Percentiles rank a stretch among this genome's conserved stretches.
Conservation (phyloP, 2,797 vertebrate genomes). For the Chromis chromis region DNA sequence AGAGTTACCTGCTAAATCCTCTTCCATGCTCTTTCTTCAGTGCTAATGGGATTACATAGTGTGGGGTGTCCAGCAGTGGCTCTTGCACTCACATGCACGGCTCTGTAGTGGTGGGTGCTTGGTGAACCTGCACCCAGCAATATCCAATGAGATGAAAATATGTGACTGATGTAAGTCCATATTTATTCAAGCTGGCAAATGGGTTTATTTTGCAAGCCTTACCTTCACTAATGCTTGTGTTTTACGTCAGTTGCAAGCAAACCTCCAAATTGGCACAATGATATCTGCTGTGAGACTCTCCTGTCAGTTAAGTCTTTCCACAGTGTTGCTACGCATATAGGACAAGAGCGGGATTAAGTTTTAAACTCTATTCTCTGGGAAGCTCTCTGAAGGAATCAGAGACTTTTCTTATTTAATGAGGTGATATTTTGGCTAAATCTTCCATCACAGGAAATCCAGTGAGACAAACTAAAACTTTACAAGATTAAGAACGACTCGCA, state of each 20-base stretch:
- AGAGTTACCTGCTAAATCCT: slow-evolving; percentile 66
- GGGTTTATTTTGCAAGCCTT: background rate
- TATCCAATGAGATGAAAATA: background rate
- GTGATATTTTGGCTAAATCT: slow-evolving; percentile 38
- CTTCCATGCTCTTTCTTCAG: slow-evolving; percentile 57
- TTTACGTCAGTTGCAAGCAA: too few species aligned
- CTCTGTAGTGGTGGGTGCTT: slow-evolving; percentile 8
- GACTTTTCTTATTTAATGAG: slow-evolving; percentile 51
- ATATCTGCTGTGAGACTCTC: slow-evolving; percentile 11
- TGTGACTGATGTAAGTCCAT: background rate
- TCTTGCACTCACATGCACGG: slow-evolving; percentile 21
- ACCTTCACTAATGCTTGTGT: background rate
- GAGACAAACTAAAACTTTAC: slow-evolving; percentile 21
- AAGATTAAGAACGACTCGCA: background rate
- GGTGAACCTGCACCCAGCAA: background rate
- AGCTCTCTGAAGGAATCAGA: slow-evolving; percentile 32
- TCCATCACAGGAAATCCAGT: slow-evolving; percentile 33
- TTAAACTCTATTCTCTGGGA: slow-evolving; percentile 30
- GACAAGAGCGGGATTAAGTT: slow-evolving; percentile 34
- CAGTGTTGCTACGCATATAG: slow-evolving; percentile 5
- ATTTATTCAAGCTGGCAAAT: background rate
- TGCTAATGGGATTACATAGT: slow-evolving; percentile 68
- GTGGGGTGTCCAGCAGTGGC: slow-evolving; percentile 52
- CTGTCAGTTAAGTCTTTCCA: slow-evolving; percentile 23
- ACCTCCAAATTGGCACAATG: slow-evolving; percentile 24